Conservation (phyloP, 2,888 invertebrate species). For the Drosophila mayaguana region DNA sequence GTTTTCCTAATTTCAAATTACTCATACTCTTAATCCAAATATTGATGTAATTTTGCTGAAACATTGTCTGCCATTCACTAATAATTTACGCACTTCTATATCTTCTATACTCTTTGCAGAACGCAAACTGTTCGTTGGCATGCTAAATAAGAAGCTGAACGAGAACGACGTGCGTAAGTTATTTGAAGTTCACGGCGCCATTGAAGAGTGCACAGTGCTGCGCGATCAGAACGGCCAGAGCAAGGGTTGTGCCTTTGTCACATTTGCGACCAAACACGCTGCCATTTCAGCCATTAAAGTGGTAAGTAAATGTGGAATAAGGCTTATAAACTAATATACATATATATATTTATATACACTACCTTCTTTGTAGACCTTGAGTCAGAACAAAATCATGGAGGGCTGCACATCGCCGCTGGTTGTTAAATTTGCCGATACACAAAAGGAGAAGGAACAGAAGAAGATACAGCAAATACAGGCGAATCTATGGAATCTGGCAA, state of each 20-base stretch:
- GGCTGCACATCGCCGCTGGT: constrained; percentile 99
- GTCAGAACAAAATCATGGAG: constrained; percentile 99
- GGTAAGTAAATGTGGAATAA: constrained; percentile 49
- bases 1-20: too few species aligned
- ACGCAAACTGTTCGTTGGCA: constrained; percentile 98
- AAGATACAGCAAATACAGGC: constrained; percentile 97
- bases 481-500: constrained; percentile 94
- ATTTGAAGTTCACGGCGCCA: constrained; percentile 96
- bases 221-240: constrained; percentile 97
- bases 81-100: too few species aligned
- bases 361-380: constrained; percentile 87
- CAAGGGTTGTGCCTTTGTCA: constrained; percentile 99
- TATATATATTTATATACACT: not conserved
- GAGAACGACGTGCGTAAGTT: constrained; percentile 97
- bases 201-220: constrained; percentile 99
- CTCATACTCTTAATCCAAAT: not conserved
- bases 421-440: constrained; percentile 99
- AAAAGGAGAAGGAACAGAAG: constrained; percentile 99
- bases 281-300: constrained; percentile 99
- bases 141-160: constrained; percentile 97
- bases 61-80: too few species aligned
- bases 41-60: not conserved
- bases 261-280: constrained; percentile 98
- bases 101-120: constrained; percentile 87
- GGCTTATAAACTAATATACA: not conserved